These are phyloP conservation scores for Anagyrus pseudococci DNA, from an alignment of 2,888 invertebrate species.

Conservation along the genomic window DNA sequence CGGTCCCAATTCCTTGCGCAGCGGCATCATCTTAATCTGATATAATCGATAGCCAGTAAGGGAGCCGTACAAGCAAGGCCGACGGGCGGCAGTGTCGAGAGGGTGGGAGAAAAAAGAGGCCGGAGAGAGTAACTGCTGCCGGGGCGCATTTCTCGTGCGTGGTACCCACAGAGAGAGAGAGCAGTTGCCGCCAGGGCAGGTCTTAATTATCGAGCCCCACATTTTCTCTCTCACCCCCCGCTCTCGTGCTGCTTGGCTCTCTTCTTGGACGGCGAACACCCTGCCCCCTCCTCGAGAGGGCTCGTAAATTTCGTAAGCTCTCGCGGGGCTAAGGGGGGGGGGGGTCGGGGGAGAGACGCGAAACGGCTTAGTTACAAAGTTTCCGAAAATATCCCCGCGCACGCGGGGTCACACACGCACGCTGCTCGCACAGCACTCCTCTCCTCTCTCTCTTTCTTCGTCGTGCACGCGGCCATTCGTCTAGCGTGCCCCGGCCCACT, in stretches of 20 bases:
- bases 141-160: slow-evolving; percentile 27
- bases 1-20: slow-evolving; percentile 20
- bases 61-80: not conserved
- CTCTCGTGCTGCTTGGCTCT: slow-evolving; percentile 1
- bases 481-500: no score
- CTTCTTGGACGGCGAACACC: no score
- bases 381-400: slow-evolving; percentile 41
- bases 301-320: slow-evolving; percentile 37
- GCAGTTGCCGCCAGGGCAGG: slow-evolving; percentile 18
- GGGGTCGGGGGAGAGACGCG: slow-evolving; percentile 29
- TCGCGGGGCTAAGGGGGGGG: slow-evolving; percentile 14
- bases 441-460: not conserved
- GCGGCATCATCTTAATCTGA: slow-evolving; percentile 30
- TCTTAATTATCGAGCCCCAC: slow-evolving; percentile 36
- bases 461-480: not conserved
- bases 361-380: slow-evolving; percentile 41
- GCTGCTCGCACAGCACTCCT: not conserved
- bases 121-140: slow-evolving; percentile 7
- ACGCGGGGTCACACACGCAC: not conserved
- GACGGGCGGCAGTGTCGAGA: not conserved
- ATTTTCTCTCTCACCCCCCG: not conserved
- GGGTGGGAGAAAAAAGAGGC: slow-evolving; percentile 6
- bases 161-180: no score
- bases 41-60: slow-evolving; percentile 31
- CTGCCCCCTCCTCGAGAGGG: slow-evolving; percentile 4